These are phyloP conservation scores for Caenorhabditis panamensis DNA, from an alignment of 2,888 invertebrate species.

Conservation along the genomic window DNA sequence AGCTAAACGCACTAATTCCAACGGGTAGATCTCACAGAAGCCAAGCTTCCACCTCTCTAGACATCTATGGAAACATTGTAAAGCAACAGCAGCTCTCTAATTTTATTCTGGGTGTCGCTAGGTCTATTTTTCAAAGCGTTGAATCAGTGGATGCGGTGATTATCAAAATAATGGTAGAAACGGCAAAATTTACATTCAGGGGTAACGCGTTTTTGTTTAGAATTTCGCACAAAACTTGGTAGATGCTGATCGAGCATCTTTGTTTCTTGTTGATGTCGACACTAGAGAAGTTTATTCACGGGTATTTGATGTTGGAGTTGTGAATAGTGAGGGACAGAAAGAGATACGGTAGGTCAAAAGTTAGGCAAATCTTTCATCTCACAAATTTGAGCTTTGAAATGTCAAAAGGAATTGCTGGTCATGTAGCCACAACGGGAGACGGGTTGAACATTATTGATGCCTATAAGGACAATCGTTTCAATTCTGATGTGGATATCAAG, in stretches of 20 bases:
- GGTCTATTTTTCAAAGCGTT: conserved; percentile 92
- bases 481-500: conserved; percentile 83
- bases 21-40: no score
- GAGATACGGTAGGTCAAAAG: no score
- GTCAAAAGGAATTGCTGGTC: conserved; percentile 89
- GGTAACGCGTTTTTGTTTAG: conserved; percentile 75
- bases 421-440: conserved; percentile 89
- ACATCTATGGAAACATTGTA: conserved; percentile 69
- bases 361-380: no score
- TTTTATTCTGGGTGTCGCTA: conserved; percentile 88
- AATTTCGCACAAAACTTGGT: conserved; percentile 90
- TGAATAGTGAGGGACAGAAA: conserved; percentile 73
- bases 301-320: conserved; percentile 86
- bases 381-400: conserved; percentile 89
- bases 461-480: conserved; percentile 84
- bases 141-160: conserved; percentile 89
- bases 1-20: no score
- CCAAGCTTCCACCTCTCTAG: conserved; percentile 41
- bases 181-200: not conserved
- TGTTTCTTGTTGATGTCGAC: conserved; percentile 88
- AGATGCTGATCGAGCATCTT: conserved; percentile 89
- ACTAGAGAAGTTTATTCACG: conserved; percentile 89
- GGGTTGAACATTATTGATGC: conserved; percentile 90
- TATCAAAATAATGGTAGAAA: conserved; percentile 87
- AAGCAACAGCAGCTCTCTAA: conserved; percentile 83